Base-by-base conservation (phyloP, 2,888 invertebrate genomes). In the Emesis castigata region DNA sequence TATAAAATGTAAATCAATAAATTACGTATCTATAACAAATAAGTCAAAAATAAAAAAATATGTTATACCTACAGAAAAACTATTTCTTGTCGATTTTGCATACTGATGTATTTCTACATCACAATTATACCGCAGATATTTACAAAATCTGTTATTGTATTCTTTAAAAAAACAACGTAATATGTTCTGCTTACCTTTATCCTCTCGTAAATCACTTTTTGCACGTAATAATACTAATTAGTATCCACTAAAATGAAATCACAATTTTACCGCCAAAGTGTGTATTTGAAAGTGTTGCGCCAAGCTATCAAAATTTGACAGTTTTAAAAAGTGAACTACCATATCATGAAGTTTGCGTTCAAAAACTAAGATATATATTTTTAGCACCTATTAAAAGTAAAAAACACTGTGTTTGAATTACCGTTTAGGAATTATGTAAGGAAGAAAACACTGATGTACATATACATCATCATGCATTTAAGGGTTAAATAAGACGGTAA, bases 51-150 rank as follows among this genome's bases (percentile, higher is more conserved):
- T 48, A 29, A 76, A 72, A 80, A 77, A 76, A 64, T 68, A 69
- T 73, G 56, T 69, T 74, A 68, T 75, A 75, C 69, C 44, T 56
- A 75, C 29, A 75, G 71, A 75, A 78, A 69, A 75, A 75, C 62
- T 76, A 53, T 77, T 80, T 71, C 22, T 80, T 65, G 18, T 34
- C 80, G 80, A 76, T 82, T 82, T 82, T 82, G 80, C 80, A 80
- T 80, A 80, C 61, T 80, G 78, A 80, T 82, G 78, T 82, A 82
- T 80, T 82, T 82, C 78, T 80, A 80, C 82, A 80, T 82, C 76
- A 80, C 69, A 79, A 81, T 78, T 81, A 76, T 75, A 66, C 73
- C 39, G 76, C 81, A 58, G 56, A 81, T 81, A 81, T 81, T 81
- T 79, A 79, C 76, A 81, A 81, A 80, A 79, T 79, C 78, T 76